Conservation (phyloP, 2,888 invertebrate genomes). For the Netelia virgata region DNA sequence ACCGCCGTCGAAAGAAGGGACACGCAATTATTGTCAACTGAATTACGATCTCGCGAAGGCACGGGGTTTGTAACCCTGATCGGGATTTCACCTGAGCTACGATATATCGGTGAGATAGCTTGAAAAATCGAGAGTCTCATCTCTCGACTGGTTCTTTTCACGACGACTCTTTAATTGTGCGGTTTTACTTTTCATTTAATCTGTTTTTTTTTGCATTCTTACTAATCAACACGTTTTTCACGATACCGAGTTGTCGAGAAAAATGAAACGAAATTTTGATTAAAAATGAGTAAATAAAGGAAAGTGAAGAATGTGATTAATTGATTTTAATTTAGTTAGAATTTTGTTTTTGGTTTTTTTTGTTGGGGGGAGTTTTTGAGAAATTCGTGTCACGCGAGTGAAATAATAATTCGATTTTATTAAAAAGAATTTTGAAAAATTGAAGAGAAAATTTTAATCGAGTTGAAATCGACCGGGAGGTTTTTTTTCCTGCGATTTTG, state of each 20-base stretch:
- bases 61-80: conserved; percentile 17
- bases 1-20: conserved; percentile 30
- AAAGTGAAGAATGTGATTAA: not conserved
- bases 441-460: not conserved
- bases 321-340: not conserved
- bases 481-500: too few relatives aligned
- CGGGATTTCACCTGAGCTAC: conserved; percentile 52
- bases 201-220: not conserved
- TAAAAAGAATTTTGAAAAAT: too few relatives aligned
- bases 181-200: conserved; percentile 33
- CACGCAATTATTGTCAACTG: conserved; percentile 55
- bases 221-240: too few relatives aligned
- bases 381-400: too few relatives aligned
- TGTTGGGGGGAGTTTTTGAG: too few relatives aligned
- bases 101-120: conserved; percentile 32
- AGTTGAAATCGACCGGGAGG: not conserved
- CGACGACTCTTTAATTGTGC: conserved; percentile 54
- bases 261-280: too few relatives aligned
- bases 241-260: too few relatives aligned
- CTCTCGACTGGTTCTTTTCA: conserved; percentile 61
- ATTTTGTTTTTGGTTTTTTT: not conserved
- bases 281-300: too few relatives aligned
- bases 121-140: conserved; percentile 41
- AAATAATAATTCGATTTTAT: too few relatives aligned
- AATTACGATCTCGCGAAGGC: conserved; percentile 53